A percentile compares a stretch with the other conserved stretches of the same genome.
Evolutionary conservation across 2,113 vertebrate genomes (phyloP).

Genomic region (Petaurus breviceps): DNA sequence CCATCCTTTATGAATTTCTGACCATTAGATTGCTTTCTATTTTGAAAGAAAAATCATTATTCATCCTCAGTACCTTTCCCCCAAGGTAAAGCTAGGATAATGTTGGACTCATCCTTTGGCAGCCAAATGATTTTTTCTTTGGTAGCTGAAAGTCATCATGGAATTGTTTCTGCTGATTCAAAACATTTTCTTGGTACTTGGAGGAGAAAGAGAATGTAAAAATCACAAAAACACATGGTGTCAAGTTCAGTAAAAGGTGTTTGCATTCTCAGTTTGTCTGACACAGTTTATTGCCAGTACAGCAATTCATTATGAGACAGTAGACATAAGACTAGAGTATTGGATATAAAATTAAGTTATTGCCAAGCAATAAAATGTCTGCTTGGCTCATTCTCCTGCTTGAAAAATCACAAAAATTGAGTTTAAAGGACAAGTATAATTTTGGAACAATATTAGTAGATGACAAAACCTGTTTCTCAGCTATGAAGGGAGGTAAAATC

Average conservation of each 20-base stretch:
- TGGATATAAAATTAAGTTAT: slow-evolving; percentile 2
- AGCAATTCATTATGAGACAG: slow-evolving; percentile 2
- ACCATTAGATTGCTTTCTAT: background rate
- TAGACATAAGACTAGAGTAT: slow-evolving; percentile 26
- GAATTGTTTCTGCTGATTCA: background rate
- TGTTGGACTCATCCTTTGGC: background rate
- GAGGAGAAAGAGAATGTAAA: background rate
- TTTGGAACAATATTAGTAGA: slow-evolving; percentile 22
- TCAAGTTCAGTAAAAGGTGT: background rate
- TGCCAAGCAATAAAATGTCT: slow-evolving; percentile 18
- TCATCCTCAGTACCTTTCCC: background rate
- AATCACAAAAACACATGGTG: background rate
- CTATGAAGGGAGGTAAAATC: slow-evolving; percentile 37
- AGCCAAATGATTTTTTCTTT: background rate
- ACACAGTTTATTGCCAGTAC: background rate
- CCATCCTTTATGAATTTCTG: background rate
- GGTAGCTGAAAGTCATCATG: background rate
- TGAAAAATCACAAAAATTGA: background rate
- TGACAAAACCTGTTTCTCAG: slow-evolving; percentile 11
- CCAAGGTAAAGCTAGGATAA: background rate
- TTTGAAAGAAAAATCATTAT: slow-evolving; percentile 6
- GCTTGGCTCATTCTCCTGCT: slow-evolving; percentile 13
- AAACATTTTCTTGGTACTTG: background rate
- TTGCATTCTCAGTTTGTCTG: background rate
- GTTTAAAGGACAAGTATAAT: slow-evolving; percentile 27